These are phyloP conservation scores for Acanthaster planci DNA, from an alignment of 35 echinoderm and acorn worm genomes.

Conservation along the genomic window DNA sequence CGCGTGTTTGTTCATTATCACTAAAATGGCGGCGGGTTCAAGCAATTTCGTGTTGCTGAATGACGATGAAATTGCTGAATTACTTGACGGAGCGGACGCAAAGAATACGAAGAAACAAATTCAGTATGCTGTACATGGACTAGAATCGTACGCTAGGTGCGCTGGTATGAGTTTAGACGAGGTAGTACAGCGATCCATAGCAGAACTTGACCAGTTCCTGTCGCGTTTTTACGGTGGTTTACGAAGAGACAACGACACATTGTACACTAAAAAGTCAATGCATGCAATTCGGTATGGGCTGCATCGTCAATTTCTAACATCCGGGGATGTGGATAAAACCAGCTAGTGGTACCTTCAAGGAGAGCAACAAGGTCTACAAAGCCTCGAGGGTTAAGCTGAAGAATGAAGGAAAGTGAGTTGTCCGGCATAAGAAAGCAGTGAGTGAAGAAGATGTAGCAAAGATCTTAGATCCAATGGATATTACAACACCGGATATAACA, in stretches of 20 bases:
- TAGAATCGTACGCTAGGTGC: constrained; percentile 26
- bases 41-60: too few relatives aligned
- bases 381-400: constrained; percentile 60
- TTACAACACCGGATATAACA: not conserved
- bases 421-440: constrained; percentile 57
- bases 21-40: too few relatives aligned
- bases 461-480: constrained; percentile 30
- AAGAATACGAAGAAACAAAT: constrained; percentile 64
- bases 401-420: constrained; percentile 30
- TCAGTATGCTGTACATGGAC: constrained; percentile 40
- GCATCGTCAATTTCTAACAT: constrained; percentile 40
- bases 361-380: constrained; percentile 38
- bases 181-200: constrained; percentile 13
- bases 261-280: constrained; percentile 73
- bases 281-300: constrained; percentile 49
- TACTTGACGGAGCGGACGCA: constrained; percentile 36
- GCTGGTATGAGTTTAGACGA: constrained; percentile 7
- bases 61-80: constrained; percentile 16
- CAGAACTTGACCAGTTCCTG: constrained; percentile 48
- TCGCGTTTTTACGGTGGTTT: constrained; percentile 44
- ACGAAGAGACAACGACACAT: constrained; percentile 35
- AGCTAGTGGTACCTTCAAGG: constrained; percentile 23
- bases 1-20: too few relatives aligned
- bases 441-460: constrained; percentile 40
- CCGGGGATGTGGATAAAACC: constrained; percentile 36